Percentiles rank a stretch among this genome's conserved stretches.
Evolutionary conservation across 2,797 vertebrate genomes (phyloP).

Genomic region (Leptoclinus maculatus): DNA sequence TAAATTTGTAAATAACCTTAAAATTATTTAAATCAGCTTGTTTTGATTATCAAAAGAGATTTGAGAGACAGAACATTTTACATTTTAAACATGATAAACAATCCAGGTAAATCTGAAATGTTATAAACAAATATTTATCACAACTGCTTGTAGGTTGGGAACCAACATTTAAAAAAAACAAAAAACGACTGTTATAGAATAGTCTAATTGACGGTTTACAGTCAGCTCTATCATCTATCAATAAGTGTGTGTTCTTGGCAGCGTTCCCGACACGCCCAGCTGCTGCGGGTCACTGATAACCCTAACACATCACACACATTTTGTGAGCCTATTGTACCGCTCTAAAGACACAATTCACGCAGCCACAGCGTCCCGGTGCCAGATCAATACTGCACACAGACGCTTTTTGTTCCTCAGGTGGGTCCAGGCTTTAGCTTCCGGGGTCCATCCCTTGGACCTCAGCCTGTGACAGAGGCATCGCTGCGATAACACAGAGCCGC

Average conservation of each 20-base stretch:
- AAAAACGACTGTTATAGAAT: background rate
- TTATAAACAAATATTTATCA: background rate
- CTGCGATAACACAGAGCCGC: conserved; percentile 69
- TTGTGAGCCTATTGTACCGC: background rate
- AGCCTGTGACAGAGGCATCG: conserved; percentile 57
- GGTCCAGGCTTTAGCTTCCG: conserved; percentile 32
- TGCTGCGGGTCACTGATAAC: conserved; percentile 51
- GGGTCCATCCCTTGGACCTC: conserved; percentile 30
- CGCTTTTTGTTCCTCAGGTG: conserved; percentile 6
- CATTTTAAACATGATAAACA: background rate
- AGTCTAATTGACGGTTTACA: background rate
- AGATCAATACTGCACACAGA: conserved; percentile 53
- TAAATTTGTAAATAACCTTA: background rate
- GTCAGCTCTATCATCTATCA: background rate
- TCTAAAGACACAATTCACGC: conserved; percentile 37
- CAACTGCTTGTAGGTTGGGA: background rate
- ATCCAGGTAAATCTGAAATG: background rate
- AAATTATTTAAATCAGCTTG: background rate
- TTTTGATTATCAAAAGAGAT: background rate
- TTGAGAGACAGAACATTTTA: background rate
- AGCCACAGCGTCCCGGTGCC: background rate
- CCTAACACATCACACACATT: conserved; percentile 29
- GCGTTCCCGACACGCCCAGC: conserved; percentile 23
- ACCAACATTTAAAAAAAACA: background rate
- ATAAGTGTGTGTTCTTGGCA: background rate